phyloP scores from a whole-genome alignment of 2,888 invertebrate genomes.

The Erebia epiphron region DNA sequence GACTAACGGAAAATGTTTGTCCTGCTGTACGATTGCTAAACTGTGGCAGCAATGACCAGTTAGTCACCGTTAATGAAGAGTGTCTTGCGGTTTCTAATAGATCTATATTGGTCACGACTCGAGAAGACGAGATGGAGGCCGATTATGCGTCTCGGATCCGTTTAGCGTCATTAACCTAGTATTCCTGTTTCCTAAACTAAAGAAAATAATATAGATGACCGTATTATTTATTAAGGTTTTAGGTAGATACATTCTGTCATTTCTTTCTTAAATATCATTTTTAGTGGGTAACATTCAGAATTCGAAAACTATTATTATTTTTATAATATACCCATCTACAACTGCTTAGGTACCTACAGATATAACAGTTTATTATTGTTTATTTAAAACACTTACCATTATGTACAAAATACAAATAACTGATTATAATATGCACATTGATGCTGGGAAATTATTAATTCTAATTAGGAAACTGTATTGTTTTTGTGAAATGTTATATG shows the following conservation, averaged over 20 bases:
- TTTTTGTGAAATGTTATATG: no score
- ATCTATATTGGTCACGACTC: slow-evolving; percentile 27
- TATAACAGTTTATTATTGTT: no score
- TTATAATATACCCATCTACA: no score
- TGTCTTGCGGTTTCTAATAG: slow-evolving; percentile 34
- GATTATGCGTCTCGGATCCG: slow-evolving; percentile 38
- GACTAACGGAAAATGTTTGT: background rate
- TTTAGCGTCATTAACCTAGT: slow-evolving; percentile 25
- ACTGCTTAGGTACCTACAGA: no score
- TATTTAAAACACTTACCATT: no score
- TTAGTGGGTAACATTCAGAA: background rate
- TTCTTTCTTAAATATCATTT: background rate
- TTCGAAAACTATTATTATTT: background rate
- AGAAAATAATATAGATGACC: slow-evolving; percentile 2
- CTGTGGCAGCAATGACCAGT: background rate
- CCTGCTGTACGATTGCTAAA: background rate
- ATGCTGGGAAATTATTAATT: no score
- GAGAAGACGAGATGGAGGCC: slow-evolving; percentile 29
- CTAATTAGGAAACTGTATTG: no score
- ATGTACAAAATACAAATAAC: no score
- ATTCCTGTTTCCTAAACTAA: slow-evolving; percentile 2
- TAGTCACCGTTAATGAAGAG: slow-evolving; percentile 20
- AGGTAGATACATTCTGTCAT: no score
- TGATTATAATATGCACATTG: no score
- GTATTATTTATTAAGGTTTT: background rate